Evolutionary conservation across 2,113 vertebrate species (phyloP).

Genomic region (Opisthocomus hoazin): DNA sequence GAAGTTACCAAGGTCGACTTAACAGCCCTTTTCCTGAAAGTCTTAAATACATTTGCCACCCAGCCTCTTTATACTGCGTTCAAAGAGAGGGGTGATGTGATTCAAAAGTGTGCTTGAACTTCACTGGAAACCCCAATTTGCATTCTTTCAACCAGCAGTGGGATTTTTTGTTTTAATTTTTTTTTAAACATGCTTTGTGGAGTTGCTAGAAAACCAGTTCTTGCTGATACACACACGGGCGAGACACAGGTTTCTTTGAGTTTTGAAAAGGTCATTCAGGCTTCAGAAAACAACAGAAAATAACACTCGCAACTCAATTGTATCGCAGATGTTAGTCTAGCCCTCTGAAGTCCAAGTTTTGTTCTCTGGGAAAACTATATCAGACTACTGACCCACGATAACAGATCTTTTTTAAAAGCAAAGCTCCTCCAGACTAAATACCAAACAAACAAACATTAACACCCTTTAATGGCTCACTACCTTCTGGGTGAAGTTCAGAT

Average conservation of each 20-base stretch:
- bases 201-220: conserved; percentile 73
- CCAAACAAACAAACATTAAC: conserved; percentile 49
- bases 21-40: conserved; percentile 75
- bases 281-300: not conserved
- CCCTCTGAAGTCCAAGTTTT: not conserved
- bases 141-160: conserved; percentile 68
- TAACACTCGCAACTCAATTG: not conserved
- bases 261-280: not conserved
- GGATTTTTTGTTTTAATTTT: conserved; percentile 57
- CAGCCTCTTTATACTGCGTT: conserved; percentile 50
- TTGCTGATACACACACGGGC: not conserved
- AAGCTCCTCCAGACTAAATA: conserved; percentile 17
- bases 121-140: conserved; percentile 68
- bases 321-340: not conserved
- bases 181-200: conserved; percentile 63
- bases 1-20: conserved; percentile 84
- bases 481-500: conserved; percentile 41
- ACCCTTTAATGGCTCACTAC: not conserved
- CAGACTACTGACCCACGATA: not conserved
- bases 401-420: not conserved
- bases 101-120: conserved; percentile 31
- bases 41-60: conserved; percentile 78
- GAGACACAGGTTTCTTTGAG: not conserved
- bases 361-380: not conserved
- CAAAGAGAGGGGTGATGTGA: conserved; percentile 23